Evolutionary conservation across 2,113 vertebrate genomes (phyloP), one percentile per base, ranked within the genome.

Genomic region (Catharus fuscescens): DNA sequence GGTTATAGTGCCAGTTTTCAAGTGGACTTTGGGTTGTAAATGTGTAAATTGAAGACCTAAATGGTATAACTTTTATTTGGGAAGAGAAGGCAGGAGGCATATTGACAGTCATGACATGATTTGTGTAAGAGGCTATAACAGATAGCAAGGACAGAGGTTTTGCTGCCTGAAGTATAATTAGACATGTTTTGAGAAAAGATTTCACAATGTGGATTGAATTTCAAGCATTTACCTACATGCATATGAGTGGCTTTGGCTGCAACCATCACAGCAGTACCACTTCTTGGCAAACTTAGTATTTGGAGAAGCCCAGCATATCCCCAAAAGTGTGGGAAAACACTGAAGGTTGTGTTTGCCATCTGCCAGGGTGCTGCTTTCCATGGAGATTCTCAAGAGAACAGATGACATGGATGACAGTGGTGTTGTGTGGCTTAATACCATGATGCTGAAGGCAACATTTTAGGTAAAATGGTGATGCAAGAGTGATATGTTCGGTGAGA

Each of bases 281-380:
- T 52, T 66, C 11, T 25, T 1, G 1, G n/a, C 12, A 2, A 50
- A 53, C 1, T 0, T 40, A 21, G 14, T n/a, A 21, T 50, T 38
- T 65, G 26, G 16, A 76, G 53, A 48, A 76, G 44, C 44, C 9
- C 29, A 6, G 10, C 8, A 13, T 4, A 31, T 40, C 24, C 50
- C 12, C 36, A 32, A 1, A n/a, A 69, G 4, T 48, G 42, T 34
- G 31, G 6, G 50, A 48, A 40, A 80, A 65, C 31, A 10, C 17
- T 2, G 3, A 59, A 57, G 24, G 54, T 60, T 1, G 0, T 25
- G 5, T 21, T 78, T 78, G 54, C 29, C 15, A 7, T 28, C 52
- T 74, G 23, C 52, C 26, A 54, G n/a, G 29, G 18, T 74, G 29
- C 64, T 70, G 47, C 70, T 87, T 80, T 84, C 60, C 38, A 0